These are phyloP conservation scores for Sebastes miniatus DNA, from an alignment of 2,797 vertebrate species.

Conservation along the genomic window DNA sequence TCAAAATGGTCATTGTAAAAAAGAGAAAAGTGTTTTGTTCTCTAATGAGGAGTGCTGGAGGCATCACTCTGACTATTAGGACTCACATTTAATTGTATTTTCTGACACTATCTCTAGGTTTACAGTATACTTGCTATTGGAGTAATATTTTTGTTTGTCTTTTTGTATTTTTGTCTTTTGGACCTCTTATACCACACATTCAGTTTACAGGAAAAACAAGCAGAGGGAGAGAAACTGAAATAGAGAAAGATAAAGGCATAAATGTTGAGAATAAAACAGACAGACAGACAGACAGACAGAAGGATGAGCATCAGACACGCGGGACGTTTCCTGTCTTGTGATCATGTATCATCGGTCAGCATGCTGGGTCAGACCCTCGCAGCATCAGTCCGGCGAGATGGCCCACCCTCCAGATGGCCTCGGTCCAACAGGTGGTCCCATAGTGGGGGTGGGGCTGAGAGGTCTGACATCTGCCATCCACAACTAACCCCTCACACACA, in stretches of 20 bases:
- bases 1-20: not conserved
- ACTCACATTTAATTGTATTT: not conserved
- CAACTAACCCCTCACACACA: constrained; percentile 35
- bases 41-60: not conserved
- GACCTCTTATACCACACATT: not conserved
- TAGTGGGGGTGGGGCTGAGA: constrained; percentile 58
- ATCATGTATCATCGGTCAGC: constrained; percentile 63
- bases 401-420: constrained; percentile 73
- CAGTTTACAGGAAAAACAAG: not conserved
- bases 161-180: not conserved
- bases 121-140: not conserved
- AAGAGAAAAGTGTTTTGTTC: not conserved
- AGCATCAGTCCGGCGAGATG: constrained; percentile 40
- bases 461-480: constrained; percentile 78
- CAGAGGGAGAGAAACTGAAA: not conserved
- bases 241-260: not conserved
- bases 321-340: constrained; percentile 55
- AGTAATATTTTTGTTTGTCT: not conserved
- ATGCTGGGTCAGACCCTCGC: constrained; percentile 50
- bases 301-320: not conserved
- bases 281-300: not conserved
- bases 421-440: constrained; percentile 79
- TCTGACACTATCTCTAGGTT: not conserved
- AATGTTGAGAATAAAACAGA: not conserved
- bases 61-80: not conserved